phyloP scores from a whole-genome alignment of 2,888 invertebrate species.

The Philopedon plagiatum region DNA sequence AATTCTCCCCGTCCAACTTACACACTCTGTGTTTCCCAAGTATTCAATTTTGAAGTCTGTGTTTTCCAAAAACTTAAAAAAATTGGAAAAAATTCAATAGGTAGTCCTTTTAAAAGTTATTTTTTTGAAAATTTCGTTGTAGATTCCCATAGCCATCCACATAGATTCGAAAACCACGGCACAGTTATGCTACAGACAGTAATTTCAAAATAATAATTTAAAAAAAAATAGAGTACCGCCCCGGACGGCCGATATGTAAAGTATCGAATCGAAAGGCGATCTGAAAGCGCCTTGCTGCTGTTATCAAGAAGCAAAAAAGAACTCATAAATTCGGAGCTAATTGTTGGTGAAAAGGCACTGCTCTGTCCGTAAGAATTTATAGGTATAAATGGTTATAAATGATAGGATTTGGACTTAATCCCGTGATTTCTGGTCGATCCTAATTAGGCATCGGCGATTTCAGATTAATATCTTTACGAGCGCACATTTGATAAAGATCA shows the following conservation, averaged over 20 bases:
- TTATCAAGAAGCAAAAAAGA: constrained; percentile 36
- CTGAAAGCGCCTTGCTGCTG: constrained; percentile 35
- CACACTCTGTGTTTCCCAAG: too few relatives aligned
- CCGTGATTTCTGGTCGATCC: constrained; percentile 66
- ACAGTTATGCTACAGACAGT: too few relatives aligned
- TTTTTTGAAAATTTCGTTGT: too few relatives aligned
- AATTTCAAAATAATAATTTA: neutral
- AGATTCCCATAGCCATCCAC: too few relatives aligned
- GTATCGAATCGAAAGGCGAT: constrained; percentile 17
- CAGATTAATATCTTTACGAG: constrained; percentile 64
- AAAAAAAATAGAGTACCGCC: neutral
- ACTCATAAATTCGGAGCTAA: constrained; percentile 66
- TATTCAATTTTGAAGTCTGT: too few relatives aligned
- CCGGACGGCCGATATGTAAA: constrained; percentile 9
- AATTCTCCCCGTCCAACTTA: too few relatives aligned
- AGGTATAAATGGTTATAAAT: constrained; percentile 66
- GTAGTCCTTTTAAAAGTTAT: too few relatives aligned
- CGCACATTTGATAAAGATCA: constrained; percentile 61
- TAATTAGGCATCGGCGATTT: constrained; percentile 63
- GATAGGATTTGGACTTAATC: constrained; percentile 66
- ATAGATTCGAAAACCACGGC: too few relatives aligned
- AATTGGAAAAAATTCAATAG: too few relatives aligned
- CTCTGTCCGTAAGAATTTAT: constrained; percentile 64
- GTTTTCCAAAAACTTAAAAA: too few relatives aligned
- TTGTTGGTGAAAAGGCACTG: constrained; percentile 67